Evolutionary conservation across 2,797 vertebrate species (phyloP).

Genomic region (Manis crassicaudata): DNA sequence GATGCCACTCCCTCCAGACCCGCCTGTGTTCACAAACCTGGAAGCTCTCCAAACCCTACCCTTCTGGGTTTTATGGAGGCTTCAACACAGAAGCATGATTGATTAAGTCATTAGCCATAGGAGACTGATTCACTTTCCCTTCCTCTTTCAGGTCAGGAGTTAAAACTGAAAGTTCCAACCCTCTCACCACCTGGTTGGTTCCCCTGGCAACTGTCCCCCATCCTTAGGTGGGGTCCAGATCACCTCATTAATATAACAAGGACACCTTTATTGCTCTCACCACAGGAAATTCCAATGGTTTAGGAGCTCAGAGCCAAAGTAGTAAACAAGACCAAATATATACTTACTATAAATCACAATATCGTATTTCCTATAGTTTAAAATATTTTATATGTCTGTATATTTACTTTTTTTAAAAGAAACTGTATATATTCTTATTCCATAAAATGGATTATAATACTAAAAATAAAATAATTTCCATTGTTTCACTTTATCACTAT

Average conservation of each 20-base stretch:
- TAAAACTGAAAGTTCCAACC: not conserved
- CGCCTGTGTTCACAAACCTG: not conserved
- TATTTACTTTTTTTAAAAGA: not conserved
- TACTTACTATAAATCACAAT: not conserved
- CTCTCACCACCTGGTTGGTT: not conserved
- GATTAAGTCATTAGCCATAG: not conserved
- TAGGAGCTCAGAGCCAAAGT: not conserved
- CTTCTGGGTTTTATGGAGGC: not conserved
- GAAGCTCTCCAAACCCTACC: not conserved
- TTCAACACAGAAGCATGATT: not conserved
- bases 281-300: not conserved
- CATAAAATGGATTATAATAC: not conserved
- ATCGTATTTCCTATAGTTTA: not conserved
- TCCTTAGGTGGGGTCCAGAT: not conserved
- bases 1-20: not conserved
- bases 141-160: not conserved
- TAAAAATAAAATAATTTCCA: not conserved
- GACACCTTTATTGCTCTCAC: not conserved
- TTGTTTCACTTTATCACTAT: not conserved
- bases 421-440: not conserved
- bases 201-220: too few species aligned
- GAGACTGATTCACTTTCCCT: not conserved
- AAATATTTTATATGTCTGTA: not conserved
- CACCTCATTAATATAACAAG: not conserved
- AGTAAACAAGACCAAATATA: not conserved